Evolutionary conservation across 1,140 invertebrate genomes (phyloP), one percentile per base, ranked within the genome.

Genomic region (Chironomus tepperi): DNA sequence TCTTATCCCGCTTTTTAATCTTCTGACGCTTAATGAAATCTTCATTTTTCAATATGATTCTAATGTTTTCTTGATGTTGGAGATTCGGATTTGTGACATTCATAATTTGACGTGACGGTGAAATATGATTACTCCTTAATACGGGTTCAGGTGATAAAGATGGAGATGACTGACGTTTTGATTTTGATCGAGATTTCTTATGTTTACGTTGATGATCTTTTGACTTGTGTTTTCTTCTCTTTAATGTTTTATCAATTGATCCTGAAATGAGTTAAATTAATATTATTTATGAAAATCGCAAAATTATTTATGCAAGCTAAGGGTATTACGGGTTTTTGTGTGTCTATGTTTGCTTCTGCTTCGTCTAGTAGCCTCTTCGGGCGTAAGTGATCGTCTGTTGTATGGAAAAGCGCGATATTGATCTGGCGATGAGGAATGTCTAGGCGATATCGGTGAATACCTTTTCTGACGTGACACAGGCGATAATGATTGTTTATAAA

Each of bases 31-130:
- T 89, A 78, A 84, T 86, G 76, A 81, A 84, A 19, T 81, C 83
- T 74, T 87, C 84, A 47, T 85, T 87, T 0, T 85, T 86, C 2
- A 88, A 75, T 70, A 86, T 87, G 0, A 86, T 86, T 0, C 84
- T 87, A 10, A 82, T 74, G 77, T 83, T 87, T 83, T 84, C 86
- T 70, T 70, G 65, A 34, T 34, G 24, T 19, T 15, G 65, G 16
- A 70, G 19, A 21, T 21, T 70, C 19, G 65, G 3, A 21, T 21
- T 70, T 70, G 65, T 10, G 10, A n/a, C 47, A 57, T 57, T 57
- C 16, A 70, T 70, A 1, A 70, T 70, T 70, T 70, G 65, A 21
- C 65, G 65, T 21, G 65, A 19, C 12, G 76, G 77, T 10, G 77
- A 76, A 21, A 75, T 74, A 70, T 75, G 77, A 76, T 75, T 79